phyloP scores from a whole-genome alignment of 2,888 invertebrate species.

The Meiosimyza platycephala region DNA sequence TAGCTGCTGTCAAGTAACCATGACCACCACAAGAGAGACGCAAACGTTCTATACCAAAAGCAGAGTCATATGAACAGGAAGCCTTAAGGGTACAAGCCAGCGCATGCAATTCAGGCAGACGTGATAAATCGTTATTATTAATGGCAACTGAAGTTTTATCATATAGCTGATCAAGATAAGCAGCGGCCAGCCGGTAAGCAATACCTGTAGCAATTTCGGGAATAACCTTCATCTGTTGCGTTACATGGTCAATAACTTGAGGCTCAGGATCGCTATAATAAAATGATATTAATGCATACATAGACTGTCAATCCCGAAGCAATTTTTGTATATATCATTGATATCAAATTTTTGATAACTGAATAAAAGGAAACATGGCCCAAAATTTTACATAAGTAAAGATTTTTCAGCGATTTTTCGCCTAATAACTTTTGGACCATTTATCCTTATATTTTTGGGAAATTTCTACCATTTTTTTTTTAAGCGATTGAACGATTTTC shows the following conservation, averaged over 20 bases:
- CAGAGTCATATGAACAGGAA: constrained; percentile 77
- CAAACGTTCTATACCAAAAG: constrained; percentile 82
- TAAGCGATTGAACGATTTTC: no score
- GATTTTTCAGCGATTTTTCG: no score
- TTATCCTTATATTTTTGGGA: no score
- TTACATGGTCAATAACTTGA: constrained; percentile 91
- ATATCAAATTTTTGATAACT: no score
- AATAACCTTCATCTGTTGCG: constrained; percentile 92
- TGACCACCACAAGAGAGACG: constrained; percentile 93
- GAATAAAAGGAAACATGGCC: no score
- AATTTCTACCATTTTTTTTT: no score
- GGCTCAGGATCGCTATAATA: constrained; percentile 80
- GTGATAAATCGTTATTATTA: constrained; percentile 80
- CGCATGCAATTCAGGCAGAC: constrained; percentile 87
- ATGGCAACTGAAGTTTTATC: constrained; percentile 82
- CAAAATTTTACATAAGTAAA: no score
- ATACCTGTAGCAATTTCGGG: constrained; percentile 84
- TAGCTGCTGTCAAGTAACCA: constrained; percentile 88
- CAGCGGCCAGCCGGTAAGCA: constrained; percentile 74
- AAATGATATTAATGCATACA: constrained; percentile 4
- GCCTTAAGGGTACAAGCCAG: constrained; percentile 92
- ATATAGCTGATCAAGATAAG: constrained; percentile 69
- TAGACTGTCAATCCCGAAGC: no score
- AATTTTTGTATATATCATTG: no score
- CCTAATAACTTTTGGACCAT: no score